A percentile compares a stretch with the other conserved stretches of the same genome.
Evolutionary conservation across 2,888 invertebrate species (phyloP).

Genomic region (Alitta virens): DNA sequence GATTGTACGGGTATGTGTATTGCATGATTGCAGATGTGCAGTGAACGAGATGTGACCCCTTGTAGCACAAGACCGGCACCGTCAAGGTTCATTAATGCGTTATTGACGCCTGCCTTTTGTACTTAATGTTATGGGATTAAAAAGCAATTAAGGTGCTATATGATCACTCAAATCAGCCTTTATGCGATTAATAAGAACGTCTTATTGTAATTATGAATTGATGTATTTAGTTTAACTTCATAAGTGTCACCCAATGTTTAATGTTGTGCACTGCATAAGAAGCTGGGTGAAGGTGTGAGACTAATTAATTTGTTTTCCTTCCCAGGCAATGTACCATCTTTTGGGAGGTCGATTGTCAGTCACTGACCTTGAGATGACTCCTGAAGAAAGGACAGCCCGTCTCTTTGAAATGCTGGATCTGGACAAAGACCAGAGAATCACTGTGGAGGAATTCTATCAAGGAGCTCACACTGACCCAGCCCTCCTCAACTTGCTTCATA

Average conservation of each 20-base stretch:
- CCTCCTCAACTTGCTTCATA: conserved; percentile 4
- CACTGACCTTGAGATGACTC: background rate
- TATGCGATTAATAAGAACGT: no score
- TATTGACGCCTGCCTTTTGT: no score
- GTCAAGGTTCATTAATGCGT: no score
- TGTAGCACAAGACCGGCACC: no score
- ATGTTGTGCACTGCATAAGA: background rate
- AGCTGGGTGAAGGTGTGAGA: background rate
- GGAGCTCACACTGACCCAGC: conserved; percentile 7
- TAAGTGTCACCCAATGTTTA: background rate
- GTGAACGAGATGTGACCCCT: no score
- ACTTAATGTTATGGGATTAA: no score
- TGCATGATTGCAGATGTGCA: no score
- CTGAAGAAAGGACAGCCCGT: conserved; percentile 2
- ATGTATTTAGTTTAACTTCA: no score
- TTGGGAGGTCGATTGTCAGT: background rate
- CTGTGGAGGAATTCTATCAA: conserved; percentile 11
- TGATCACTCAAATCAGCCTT: no score
- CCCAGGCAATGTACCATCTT: conserved; percentile 15
- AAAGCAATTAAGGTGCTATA: no score
- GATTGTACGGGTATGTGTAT: conserved; percentile 13
- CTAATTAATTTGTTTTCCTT: background rate
- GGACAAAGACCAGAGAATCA: conserved; percentile 10
- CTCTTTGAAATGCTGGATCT: conserved; percentile 10
- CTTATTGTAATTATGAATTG: no score